Conservation (phyloP, 2,888 invertebrate species). For the Anthophora plumipes region DNA sequence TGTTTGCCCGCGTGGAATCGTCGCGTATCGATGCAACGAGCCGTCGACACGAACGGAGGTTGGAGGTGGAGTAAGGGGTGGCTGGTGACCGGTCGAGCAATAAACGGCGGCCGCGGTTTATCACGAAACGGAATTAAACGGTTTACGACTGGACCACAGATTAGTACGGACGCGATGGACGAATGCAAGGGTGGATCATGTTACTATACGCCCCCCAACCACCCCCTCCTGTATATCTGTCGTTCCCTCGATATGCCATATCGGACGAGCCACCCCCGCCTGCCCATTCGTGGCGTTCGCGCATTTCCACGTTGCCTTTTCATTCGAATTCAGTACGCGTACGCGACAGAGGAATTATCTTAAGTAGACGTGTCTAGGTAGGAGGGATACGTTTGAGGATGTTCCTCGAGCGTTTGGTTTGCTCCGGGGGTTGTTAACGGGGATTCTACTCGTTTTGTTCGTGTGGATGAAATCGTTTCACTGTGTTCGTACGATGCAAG, state of each 20-base stretch:
- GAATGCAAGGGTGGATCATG: constrained; percentile 78
- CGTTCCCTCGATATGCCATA: constrained; percentile 51
- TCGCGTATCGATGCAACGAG: constrained; percentile 57
- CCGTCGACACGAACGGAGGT: constrained; percentile 17
- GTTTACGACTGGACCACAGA: constrained; percentile 85
- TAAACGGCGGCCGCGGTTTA: constrained; percentile 83
- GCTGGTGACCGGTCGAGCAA: constrained; percentile 69
- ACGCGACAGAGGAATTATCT: constrained; percentile 40
- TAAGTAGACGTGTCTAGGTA: constrained; percentile 25
- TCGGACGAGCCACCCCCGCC: constrained; percentile 17
- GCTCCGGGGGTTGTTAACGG: background rate
- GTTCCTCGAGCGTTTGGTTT: background rate
- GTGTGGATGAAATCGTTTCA: background rate
- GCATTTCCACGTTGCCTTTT: constrained; percentile 47
- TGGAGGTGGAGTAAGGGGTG: constrained; percentile 48
- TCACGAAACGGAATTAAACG: constrained; percentile 85
- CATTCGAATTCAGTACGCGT: constrained; percentile 33
- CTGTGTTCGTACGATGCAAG: background rate
- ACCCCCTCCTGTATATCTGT: constrained; percentile 4
- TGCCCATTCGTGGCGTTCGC: constrained; percentile 34
- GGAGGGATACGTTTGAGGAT: constrained; percentile 12
- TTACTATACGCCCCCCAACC: constrained; percentile 51
- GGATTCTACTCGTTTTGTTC: background rate
- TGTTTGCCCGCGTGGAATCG: constrained; percentile 75
- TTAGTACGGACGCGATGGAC: constrained; percentile 83